Evolutionary conservation across 2,888 invertebrate genomes (phyloP), one percentile per base, ranked within the genome.

Genomic region (Xestia rhomboidea): DNA sequence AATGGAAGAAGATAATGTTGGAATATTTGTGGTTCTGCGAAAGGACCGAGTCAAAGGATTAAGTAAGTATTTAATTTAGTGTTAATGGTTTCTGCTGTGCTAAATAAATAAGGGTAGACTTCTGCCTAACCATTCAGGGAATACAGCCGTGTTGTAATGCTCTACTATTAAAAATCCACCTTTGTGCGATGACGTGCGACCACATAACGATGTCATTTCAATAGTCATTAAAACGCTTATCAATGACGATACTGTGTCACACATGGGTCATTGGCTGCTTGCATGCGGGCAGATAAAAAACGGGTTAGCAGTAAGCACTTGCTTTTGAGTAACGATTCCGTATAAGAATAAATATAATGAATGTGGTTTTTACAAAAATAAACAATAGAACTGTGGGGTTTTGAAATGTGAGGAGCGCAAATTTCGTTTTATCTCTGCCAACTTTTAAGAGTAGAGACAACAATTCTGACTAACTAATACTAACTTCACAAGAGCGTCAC

Each of bases 241-340:
- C 89, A 89, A 87, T 87, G 81, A 73, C 77, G 76, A 69, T 67
- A 64, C 62, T 76, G 41, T 80, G 80, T 64, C 82, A 78, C 66
- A 41, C 81, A 79, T 67, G 82, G 88, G 86, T 84, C 88, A 88
- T 82, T 88, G 88, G 72, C 88, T 82, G 75, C 60, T 44, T 80
- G 81, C 83, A 91, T 91, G 84, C 90, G 91, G 91, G 91, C 64
- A 81, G 88, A 91, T 90, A 90, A 87, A 79, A 82, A 62, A 79
- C 46, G 21, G 73, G 71, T 77, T 71, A 67, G 54, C 63, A 21
- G 71, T 77, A 68, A 68, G 54, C 51, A 38, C 44, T 30, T 49
- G 62, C 18, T 64, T 79, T 75, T 13, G 10, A 54, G 44, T 49
- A 0, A 24, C 4, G 80, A 24, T 82, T 82, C 82, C 62, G 82